Evolutionary conservation across 2,797 vertebrate genomes (phyloP), one percentile per base, ranked within the genome.

Genomic region (Notamacropus eugenii): DNA sequence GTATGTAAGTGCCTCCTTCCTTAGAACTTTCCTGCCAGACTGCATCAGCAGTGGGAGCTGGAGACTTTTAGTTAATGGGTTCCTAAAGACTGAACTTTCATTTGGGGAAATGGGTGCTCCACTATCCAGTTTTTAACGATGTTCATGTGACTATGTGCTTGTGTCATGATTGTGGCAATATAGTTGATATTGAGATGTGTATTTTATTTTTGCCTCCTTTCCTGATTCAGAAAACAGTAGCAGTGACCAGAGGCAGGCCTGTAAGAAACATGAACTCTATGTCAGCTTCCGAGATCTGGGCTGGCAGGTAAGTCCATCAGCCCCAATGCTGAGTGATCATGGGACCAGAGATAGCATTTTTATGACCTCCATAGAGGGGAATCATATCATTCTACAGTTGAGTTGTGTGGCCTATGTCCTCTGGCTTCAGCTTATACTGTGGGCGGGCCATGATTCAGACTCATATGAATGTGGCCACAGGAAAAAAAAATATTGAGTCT

Each of bases 241-340:
- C 97, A 98, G 99, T 1, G 99, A 99, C 98, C 99, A 99, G 99
- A 98, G 99, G 95, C 99, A 99, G 98, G 99, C 99, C n/a, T 99
- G 99, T 97, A 99, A 99, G 99, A 99, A 99, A 98, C 99, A 99
- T 0, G 99, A 99, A 98, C 99, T 99, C 95, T 99, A 99, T 16
- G 99, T 99, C 99, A 99, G 99, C 97, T 99, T 99, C 99, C 99
- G 99, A n/a, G 99, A 99, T 98, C 99, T 99, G 97, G 99, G 99
- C 95, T 99, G 99, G 99, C 99, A 99, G 99, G 99, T 99, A 99
- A 97, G 98, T 46, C 90, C 16, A 14, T 54, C 90, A 52, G 28
- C 13, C 52, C 50, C 29, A 54, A 11, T 9, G 94, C 87, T 91
- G 27, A 92, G 58, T 46, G 92, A 46, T 59, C 40, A 16, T 0